Evolutionary conservation across 2,113 vertebrate species (phyloP).

Genomic region (Vicugna pacos): DNA sequence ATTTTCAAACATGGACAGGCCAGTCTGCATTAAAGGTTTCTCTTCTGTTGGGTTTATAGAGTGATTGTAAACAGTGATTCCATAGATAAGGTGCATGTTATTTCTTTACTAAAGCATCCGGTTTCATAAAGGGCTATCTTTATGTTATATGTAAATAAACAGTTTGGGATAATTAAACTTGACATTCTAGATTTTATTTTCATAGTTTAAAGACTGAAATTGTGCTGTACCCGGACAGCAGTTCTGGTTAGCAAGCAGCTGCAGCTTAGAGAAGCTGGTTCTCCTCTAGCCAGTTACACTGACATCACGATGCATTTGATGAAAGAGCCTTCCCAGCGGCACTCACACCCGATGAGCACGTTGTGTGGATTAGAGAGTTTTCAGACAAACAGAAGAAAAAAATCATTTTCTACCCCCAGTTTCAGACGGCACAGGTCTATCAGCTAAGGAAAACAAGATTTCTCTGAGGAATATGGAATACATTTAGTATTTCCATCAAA

Average conservation of each 20-base stretch:
- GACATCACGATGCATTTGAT: constrained; percentile 71
- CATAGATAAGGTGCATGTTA: neutral
- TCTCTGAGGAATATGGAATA: constrained; percentile 81
- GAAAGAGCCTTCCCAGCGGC: constrained; percentile 75
- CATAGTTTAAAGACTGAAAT: constrained; percentile 48
- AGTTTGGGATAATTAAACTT: constrained; percentile 16
- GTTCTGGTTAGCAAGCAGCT: constrained; percentile 25
- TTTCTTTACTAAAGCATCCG: constrained; percentile 43
- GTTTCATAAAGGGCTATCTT: neutral
- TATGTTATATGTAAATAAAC: constrained; percentile 30
- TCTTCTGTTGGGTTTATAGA: constrained; percentile 3
- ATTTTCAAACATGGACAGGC: constrained; percentile 42
- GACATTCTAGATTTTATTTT: constrained; percentile 50
- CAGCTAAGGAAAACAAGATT: constrained; percentile 83
- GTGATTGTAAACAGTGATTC: constrained; percentile 37
- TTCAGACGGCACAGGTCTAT: constrained; percentile 77
- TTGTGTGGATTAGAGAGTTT: constrained; percentile 79
- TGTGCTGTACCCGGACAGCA: neutral
- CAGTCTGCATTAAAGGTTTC: constrained; percentile 24
- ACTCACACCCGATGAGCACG: constrained; percentile 78
- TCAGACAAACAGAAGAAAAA: constrained; percentile 45
- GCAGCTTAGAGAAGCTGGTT: constrained; percentile 81
- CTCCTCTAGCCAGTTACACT: constrained; percentile 79
- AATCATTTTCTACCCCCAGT: constrained; percentile 45
- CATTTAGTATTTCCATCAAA: constrained; percentile 78